phyloP scores from a whole-genome alignment of 2,113 vertebrate genomes.

The Cacatua alba region DNA sequence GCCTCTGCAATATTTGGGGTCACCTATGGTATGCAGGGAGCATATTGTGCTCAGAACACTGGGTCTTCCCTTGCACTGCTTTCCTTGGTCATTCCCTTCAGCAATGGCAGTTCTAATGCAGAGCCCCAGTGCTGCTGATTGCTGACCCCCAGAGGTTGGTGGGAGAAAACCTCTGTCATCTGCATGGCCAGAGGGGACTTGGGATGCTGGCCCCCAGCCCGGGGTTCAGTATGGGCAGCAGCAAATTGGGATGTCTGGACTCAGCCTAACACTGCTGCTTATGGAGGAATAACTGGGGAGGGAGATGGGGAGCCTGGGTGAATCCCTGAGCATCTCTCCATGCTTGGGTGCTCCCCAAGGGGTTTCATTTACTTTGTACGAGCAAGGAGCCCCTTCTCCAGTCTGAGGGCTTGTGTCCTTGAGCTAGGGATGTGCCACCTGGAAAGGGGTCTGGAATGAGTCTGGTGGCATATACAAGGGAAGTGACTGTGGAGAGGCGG shows the following conservation, averaged over 20 bases:
- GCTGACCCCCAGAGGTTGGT: conserved; percentile 54
- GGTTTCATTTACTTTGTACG: neutral
- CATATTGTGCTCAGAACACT: neutral
- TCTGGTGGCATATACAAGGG: fast-evolving
- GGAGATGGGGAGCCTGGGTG: neutral
- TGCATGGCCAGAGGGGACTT: neutral
- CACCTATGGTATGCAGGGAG: neutral
- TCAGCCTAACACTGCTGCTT: neutral
- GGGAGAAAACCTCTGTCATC: neutral
- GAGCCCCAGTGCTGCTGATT: neutral
- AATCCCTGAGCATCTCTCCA: neutral
- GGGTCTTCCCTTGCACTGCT: neutral
- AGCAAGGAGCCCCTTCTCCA: neutral
- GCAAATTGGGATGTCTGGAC: neutral
- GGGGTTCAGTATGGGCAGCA: neutral
- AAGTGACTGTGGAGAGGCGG: neutral
- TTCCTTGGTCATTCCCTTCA: neutral
- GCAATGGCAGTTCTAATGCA: neutral
- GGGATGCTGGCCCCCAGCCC: neutral
- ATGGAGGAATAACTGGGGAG: neutral
- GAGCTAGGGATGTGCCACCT: neutral
- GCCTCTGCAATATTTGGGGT: neutral
- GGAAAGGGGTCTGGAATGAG: neutral
- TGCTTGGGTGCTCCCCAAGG: fast-evolving
- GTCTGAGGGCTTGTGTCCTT: fast-evolving